A percentile compares a stretch with the other conserved stretches of the same genome.
phyloP scores from a whole-genome alignment of 1,140 invertebrate genomes.

The Nomia melanderi region DNA sequence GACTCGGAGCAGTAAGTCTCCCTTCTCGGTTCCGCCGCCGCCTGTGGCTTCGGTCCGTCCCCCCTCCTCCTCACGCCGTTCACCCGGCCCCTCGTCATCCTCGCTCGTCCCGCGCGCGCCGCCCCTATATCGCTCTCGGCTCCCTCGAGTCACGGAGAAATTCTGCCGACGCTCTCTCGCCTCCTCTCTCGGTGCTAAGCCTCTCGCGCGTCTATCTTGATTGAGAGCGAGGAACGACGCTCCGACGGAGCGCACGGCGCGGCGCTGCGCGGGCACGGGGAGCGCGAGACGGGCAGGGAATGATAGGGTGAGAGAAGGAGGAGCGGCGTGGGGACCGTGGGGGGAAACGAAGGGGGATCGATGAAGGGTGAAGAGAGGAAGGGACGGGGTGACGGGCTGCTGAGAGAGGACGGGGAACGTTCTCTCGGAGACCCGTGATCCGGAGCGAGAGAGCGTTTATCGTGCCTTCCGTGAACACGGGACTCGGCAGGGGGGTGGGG shows the following conservation, averaged over 20 bases:
- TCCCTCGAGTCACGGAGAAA: constrained; percentile 67
- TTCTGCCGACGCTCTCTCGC: constrained; percentile 75
- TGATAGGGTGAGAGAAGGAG: neutral
- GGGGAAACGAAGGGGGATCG: neutral
- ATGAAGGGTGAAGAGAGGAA: neutral
- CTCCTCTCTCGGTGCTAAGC: constrained; percentile 76
- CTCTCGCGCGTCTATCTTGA: constrained; percentile 79
- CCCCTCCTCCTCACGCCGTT: constrained; percentile 49
- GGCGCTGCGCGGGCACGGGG: neutral
- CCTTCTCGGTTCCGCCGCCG: constrained; percentile 64
- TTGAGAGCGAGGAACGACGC: constrained; percentile 73
- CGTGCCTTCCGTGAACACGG: constrained; percentile 58
- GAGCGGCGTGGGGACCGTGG: neutral
- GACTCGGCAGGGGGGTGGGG: constrained; percentile 8
- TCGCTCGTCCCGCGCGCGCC: constrained; percentile 55
- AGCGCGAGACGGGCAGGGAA: neutral
- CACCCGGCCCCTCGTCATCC: constrained; percentile 59
- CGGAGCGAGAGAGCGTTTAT: constrained; percentile 60
- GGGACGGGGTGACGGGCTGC: neutral
- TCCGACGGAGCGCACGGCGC: constrained; percentile 23
- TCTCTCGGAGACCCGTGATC: constrained; percentile 49
- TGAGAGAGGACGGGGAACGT: constrained; percentile 39
- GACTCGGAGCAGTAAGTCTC: constrained; percentile 65
- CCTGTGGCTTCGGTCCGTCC: constrained; percentile 59
- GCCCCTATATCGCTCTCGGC: constrained; percentile 55